Evolutionary conservation across 2,888 invertebrate genomes (phyloP).

Genomic region (Ischnura elegans): DNA sequence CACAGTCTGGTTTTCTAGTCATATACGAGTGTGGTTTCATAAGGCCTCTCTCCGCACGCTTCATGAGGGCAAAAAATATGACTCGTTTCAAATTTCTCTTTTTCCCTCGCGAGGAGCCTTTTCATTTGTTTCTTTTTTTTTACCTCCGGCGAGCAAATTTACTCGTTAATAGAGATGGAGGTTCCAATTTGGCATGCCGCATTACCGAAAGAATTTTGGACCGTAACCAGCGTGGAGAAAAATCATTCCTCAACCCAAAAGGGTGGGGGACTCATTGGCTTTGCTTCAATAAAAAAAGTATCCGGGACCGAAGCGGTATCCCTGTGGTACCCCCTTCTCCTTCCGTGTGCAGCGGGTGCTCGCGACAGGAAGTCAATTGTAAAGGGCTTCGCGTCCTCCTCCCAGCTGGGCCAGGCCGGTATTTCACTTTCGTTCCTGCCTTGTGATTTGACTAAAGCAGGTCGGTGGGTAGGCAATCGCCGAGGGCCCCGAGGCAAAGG

Average conservation of each 20-base stretch:
- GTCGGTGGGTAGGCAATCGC: too few species aligned
- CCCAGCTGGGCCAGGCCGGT: not conserved
- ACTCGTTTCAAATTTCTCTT: not conserved
- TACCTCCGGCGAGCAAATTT: not conserved
- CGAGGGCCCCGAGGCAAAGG: too few species aligned
- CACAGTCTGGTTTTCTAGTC: not conserved
- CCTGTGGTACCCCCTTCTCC: not conserved
- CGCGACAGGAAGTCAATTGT: not conserved
- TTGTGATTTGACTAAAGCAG: too few species aligned
- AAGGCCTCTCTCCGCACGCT: not conserved
- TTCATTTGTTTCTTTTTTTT: not conserved
- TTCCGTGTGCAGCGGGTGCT: not conserved
- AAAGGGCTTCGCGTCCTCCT: not conserved
- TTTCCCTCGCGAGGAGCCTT: not conserved
- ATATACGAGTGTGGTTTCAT: conserved; percentile 23
- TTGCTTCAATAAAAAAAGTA: conserved; percentile 13
- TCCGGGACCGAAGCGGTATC: not conserved
- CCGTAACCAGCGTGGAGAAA: conserved; percentile 14
- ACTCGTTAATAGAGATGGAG: conserved; percentile 24
- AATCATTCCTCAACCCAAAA: not conserved
- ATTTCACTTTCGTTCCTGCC: not conserved
- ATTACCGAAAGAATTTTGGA: conserved; percentile 35
- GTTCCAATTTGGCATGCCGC: conserved; percentile 38
- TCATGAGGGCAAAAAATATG: not conserved
- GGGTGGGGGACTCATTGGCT: not conserved